Evolutionary conservation across 2,888 invertebrate species (phyloP).

Genomic region (Eupithecia insigniata): DNA sequence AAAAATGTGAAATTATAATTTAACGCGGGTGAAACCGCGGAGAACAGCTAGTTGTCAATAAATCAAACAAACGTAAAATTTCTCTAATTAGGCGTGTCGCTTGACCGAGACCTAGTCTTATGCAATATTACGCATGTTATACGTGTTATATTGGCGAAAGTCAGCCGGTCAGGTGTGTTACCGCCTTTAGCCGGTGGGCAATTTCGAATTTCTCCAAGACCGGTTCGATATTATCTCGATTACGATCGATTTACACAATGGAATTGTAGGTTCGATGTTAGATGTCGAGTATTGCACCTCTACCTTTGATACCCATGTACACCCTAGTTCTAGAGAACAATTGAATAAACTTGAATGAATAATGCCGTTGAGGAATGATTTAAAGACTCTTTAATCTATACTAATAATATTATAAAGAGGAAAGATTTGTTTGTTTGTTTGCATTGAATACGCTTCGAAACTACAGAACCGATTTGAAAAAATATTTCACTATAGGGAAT

Average conservation of each 20-base stretch:
- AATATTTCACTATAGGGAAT: no score
- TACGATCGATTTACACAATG: slow-evolving; percentile 42
- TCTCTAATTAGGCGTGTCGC: slow-evolving; percentile 57
- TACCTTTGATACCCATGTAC: not conserved
- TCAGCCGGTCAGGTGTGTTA: slow-evolving; percentile 47
- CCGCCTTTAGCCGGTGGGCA: slow-evolving; percentile 48
- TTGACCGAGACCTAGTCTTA: slow-evolving; percentile 76
- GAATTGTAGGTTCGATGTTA: slow-evolving; percentile 37
- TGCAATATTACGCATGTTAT: slow-evolving; percentile 62
- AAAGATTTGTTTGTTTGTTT: no score
- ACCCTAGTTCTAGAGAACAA: not conserved
- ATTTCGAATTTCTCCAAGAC: slow-evolving; percentile 73
- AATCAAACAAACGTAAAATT: slow-evolving; percentile 52
- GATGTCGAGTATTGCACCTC: slow-evolving; percentile 6
- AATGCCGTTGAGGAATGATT: not conserved
- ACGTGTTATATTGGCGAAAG: slow-evolving; percentile 61
- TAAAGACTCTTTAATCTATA: no score
- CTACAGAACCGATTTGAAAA: no score
- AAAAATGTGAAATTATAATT: no score
- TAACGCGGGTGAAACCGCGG: no score
- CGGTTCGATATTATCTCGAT: slow-evolving; percentile 54
- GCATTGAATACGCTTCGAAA: no score
- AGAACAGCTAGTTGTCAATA: no score
- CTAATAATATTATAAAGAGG: no score
- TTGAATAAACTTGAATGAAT: not conserved